A percentile compares a stretch with the other conserved stretches of the same genome.
Evolutionary conservation across 2,113 vertebrate species (phyloP).

Genomic region (Rhinolophus ferrumequinum): DNA sequence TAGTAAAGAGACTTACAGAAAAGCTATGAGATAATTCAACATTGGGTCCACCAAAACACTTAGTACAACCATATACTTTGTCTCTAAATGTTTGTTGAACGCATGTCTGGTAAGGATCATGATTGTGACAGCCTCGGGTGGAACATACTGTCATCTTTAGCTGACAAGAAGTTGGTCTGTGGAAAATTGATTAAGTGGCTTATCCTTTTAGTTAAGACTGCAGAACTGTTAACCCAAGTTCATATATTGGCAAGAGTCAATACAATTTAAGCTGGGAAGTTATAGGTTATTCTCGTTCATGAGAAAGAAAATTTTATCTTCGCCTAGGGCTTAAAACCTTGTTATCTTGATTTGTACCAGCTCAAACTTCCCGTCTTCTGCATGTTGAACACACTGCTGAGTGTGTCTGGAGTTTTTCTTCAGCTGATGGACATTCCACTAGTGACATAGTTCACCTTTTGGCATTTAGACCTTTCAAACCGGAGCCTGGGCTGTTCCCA

Average conservation of each 20-base stretch:
- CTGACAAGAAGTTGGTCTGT: neutral
- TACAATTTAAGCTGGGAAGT: neutral
- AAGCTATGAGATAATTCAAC: neutral
- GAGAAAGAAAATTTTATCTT: neutral
- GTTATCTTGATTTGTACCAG: neutral
- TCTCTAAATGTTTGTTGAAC: neutral
- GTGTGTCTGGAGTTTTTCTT: neutral
- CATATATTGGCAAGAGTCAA: neutral
- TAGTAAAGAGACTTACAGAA: neutral
- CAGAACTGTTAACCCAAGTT: neutral
- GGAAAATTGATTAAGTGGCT: neutral
- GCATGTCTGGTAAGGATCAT: neutral
- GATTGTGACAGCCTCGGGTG: neutral
- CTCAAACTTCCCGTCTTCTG: neutral
- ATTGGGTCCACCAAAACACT: neutral
- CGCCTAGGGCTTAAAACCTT: neutral
- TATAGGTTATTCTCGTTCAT: neutral
- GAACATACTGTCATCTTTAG: neutral
- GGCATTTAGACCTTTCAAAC: neutral
- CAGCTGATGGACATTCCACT: neutral
- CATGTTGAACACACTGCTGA: neutral
- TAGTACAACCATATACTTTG: neutral
- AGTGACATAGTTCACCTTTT: neutral
- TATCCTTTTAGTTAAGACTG: neutral
- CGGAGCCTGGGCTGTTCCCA: neutral